Evolutionary conservation across 2,797 vertebrate genomes (phyloP).

Genomic region (Bufotes viridis): DNA sequence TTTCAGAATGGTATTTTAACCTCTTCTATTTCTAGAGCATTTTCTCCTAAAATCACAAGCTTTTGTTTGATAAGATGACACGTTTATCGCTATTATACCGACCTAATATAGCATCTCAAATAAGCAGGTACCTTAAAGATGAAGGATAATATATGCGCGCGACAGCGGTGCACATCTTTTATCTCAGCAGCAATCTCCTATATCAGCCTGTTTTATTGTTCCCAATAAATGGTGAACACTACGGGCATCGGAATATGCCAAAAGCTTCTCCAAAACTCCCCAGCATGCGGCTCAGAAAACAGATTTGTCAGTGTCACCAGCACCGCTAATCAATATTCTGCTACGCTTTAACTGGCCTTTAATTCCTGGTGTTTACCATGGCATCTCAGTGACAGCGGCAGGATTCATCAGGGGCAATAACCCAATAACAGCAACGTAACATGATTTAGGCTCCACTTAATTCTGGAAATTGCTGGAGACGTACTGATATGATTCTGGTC

Average conservation of each 20-base stretch:
- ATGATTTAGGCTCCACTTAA: slow-evolving; percentile 46
- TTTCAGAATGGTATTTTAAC: background rate
- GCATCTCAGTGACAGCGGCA: slow-evolving; percentile 12
- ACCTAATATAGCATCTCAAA: slow-evolving; percentile 16
- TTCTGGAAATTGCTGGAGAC: slow-evolving; percentile 39
- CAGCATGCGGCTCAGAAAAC: slow-evolving; percentile 9
- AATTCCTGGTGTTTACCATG: slow-evolving; percentile 29
- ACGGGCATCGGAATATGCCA: slow-evolving; percentile 30
- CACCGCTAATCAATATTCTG: slow-evolving; percentile 44
- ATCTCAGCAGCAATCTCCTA: slow-evolving; percentile 22
- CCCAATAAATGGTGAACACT: slow-evolving; percentile 29
- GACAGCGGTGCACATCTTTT: slow-evolving; percentile 36
- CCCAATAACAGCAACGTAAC: slow-evolving; percentile 49
- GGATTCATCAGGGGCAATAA: slow-evolving; percentile 52
- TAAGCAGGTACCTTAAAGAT: slow-evolving; percentile 35
- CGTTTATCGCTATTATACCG: background rate
- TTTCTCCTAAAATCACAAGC: background rate
- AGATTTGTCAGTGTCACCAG: slow-evolving; percentile 42
- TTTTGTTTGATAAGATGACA: slow-evolving; percentile 7
- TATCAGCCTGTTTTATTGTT: slow-evolving; percentile 46
- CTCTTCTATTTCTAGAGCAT: background rate
- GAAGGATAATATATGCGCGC: slow-evolving; percentile 39
- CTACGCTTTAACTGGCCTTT: slow-evolving; percentile 19
- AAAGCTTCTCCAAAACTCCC: slow-evolving; percentile 29
- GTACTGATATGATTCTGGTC: slow-evolving; percentile 39